Evolutionary conservation across 2,797 vertebrate species (phyloP).

Genomic region (Erethizon dorsatum): DNA sequence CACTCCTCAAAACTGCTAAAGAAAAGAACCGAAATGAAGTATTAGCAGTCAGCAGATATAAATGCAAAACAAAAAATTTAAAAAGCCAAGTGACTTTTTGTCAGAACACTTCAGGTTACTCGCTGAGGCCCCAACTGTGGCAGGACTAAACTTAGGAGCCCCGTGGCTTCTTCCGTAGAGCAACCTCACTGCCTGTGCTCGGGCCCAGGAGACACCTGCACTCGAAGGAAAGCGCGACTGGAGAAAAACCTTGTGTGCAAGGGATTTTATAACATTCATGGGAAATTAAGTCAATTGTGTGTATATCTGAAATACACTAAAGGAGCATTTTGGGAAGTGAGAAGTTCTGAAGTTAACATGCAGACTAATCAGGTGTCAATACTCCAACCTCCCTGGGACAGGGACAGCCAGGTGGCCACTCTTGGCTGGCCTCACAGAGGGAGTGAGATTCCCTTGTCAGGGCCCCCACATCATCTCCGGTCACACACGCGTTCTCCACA

Average conservation of each 20-base stretch:
- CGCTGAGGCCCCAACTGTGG: neutral
- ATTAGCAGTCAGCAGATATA: conserved; percentile 90
- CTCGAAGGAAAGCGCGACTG: neutral
- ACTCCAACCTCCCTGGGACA: neutral
- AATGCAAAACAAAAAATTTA: conserved; percentile 86
- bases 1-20: conserved; percentile 98
- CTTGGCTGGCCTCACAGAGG: neutral
- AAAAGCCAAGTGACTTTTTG: conserved; percentile 68
- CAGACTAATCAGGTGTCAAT: neutral
- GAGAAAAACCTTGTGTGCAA: neutral
- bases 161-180: neutral
- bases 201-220: neutral
- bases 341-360: neutral
- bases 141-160: neutral
- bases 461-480: neutral
- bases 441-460: neutral
- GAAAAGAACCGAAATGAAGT: conserved; percentile 90
- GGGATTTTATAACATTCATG: neutral
- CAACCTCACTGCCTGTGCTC: fast-evolving
- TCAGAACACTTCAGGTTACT: conserved; percentile 42
- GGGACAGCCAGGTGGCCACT: neutral
- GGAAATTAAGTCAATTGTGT: neutral
- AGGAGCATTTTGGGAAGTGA: neutral
- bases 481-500: neutral
- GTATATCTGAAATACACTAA: neutral